Evolutionary conservation across 2,797 vertebrate species (phyloP).

Genomic region (Liparis tanakae): DNA sequence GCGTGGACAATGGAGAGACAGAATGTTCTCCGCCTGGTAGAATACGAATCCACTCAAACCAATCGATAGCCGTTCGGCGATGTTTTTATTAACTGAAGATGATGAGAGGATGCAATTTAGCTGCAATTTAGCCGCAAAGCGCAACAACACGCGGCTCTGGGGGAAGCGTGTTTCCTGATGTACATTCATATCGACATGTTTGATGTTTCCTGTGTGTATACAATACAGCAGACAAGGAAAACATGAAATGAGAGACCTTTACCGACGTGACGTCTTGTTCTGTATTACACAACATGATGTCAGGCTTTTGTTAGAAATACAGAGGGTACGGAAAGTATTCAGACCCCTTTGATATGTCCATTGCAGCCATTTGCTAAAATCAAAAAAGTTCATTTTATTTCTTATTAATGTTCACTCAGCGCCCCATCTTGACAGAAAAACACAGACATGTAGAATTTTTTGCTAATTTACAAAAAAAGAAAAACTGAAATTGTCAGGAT

Average conservation of each 20-base stretch:
- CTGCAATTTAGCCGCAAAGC: conserved; percentile 1
- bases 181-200: not conserved
- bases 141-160: too few relatives aligned
- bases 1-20: conserved; percentile 53
- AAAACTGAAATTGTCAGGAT: too few relatives aligned
- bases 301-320: not conserved
- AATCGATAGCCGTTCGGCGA: conserved; percentile 57
- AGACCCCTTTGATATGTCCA: too few relatives aligned
- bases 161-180: conserved; percentile 11
- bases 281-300: conserved; percentile 1
- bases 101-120: conserved; percentile 36
- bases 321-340: too few relatives aligned
- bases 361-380: too few relatives aligned
- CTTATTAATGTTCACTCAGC: too few relatives aligned
- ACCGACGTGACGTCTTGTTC: not conserved
- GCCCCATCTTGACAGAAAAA: too few relatives aligned
- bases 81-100: conserved; percentile 52
- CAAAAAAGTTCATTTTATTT: too few relatives aligned
- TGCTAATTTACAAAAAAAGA: too few relatives aligned
- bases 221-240: too few relatives aligned
- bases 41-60: conserved; percentile 47
- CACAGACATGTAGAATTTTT: too few relatives aligned
- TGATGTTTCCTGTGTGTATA: not conserved
- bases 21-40: conserved; percentile 40
- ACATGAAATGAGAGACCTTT: not conserved